Base-by-base conservation (phyloP, 2,888 invertebrate genomes). In the Hymenopus coronatus region DNA sequence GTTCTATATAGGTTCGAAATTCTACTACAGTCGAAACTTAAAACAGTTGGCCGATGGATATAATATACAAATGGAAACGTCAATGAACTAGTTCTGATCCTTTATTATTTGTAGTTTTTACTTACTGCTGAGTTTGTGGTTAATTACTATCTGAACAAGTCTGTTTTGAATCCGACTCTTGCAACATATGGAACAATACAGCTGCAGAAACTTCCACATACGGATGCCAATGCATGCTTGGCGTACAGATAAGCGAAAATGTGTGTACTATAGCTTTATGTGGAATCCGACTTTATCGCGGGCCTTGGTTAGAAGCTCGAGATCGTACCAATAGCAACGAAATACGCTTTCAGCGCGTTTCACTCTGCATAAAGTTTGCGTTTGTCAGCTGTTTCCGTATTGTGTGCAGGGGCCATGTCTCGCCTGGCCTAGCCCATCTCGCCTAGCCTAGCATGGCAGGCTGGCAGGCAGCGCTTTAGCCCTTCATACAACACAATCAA, bases 401-500 rank as follows among this genome's bases (percentile, higher is more conserved):
- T 33, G 82, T 40, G 46, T 83, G 82, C 82, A 20, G 87, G 82
- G 28, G 27, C 33, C 54, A 84, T 46, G n/a, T 25, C 28, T 40
- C 81, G 28, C 46, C 46, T 30, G 40, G 83, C 86, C 87, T 70
- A 84, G 83, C 83, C 54, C 20, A 70, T 70, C 54, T 86, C 86
- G 86, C 81, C 86, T 86, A 86, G 86, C 46, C 86, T 86, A 86
- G 86, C 81, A 86, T 86, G 86, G 86, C 86, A 81, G 86, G 70
- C 85, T 27, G 85, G 30, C 30, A 84, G 54, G 54, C n/a, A 86
- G 81, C 30, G 40, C 88, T 83, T 33, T 33, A 82, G 46, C 89
- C 89, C 89, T 89, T 83, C 89, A 83, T 87, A 89, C 87, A 86
- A 85, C 87, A 89, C 89, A 89, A 89, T 89, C 89, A 89, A 89